Base-by-base conservation (phyloP, 2,888 invertebrate genomes). In the Tetrapedia diversipes region DNA sequence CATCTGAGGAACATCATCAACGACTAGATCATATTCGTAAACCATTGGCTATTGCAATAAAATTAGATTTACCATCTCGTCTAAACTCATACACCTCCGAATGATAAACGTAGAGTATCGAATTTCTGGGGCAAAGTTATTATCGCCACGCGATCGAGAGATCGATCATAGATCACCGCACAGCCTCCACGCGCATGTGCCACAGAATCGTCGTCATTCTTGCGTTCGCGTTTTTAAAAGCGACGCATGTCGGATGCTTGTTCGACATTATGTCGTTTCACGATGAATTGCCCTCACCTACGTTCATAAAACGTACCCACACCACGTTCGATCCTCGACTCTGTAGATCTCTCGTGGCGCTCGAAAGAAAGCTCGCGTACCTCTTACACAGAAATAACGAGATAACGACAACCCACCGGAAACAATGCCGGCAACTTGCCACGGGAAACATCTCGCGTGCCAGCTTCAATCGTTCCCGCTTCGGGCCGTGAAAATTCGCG, bases 271-370 rank as follows among this genome's bases (percentile, higher is more conserved):
- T 14, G 63, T 76, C 59, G 63, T 71, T 74, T 64, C 53, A 27
- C 29, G 70, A 45, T 43, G 69, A 76, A 77, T 81, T 74, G 74
- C 64, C 71, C 57, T 64, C 78, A 81, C 84, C 79, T 76, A 80
- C 80, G 80, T 80, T 83, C 71, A 79, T 84, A 73, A 81, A 83
- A 34, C 56, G 51, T 72, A 65, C 80, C 81, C 68, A 83, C 69
- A 6, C 53, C 22, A 11, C 45, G 32, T 43, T 10, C 53, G 45
- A 64, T 49, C 16, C 75, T 70, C 81, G 75, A 67, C 66, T 68
- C 76, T 73, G 47, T 76, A 37, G 77, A 69, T 75, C 74, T 63
- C 64, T 11, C 47, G 51, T 0, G n/a, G 11, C 7, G 32, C 32
- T 7, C 32, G 32, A 29, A 24, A n/a, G 11, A n/a, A 41, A 27